Evolutionary conservation across 2,113 vertebrate genomes (phyloP), one percentile per base, ranked within the genome.

Genomic region (Chrysemys picta): DNA sequence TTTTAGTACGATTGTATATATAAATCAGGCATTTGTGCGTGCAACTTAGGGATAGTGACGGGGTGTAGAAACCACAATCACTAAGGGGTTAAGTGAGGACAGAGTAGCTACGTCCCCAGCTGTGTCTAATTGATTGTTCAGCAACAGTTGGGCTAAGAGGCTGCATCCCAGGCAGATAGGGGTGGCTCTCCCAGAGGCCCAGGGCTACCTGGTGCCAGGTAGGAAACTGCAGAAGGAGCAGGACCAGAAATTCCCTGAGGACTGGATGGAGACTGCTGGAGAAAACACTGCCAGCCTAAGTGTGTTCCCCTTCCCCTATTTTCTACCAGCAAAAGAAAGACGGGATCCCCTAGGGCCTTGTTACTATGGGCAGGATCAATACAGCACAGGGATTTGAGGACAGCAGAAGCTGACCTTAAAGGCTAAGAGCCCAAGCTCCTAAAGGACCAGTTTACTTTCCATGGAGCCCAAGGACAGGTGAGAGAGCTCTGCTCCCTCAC

Each of bases 11-110:
- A 75, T 22, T 38, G 8, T 22, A 83, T 8, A 10, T 88, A 10
- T 0, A 86, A 91, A 93, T 69, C 85, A 45, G 59, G 59, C 14
- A 35, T 5, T 84, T 1, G 0, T 2, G 14, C 0, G 19, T 0
- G 1, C 3, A 24, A 19, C 17, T 72, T 72, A 17, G 35, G n/a
- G n/a, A 38, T 38, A 38, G 16, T 10, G n/a, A 35, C 22, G 17
- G 19, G n/a, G 19, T 72, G 4, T 72, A 72, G n/a, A 38, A 72
- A 38, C n/a, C n/a, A 17, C 35, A 21, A 19, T 72, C 65, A 72
- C 65, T 72, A 38, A n/a, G 14, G 35, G 8, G 65, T 38, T 72
- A 72, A 65, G 6, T 35, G 8, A 65, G 31, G 14, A 65, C 31
- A 65, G 13, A 38, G n/a, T 10, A 38, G n/a, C 8, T 19, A 38